Percentiles rank a stretch among this genome's conserved stretches.
These are phyloP conservation scores for Penaeus indicus DNA, from an alignment of 1,140 invertebrate genomes.

Conservation along the genomic window DNA sequence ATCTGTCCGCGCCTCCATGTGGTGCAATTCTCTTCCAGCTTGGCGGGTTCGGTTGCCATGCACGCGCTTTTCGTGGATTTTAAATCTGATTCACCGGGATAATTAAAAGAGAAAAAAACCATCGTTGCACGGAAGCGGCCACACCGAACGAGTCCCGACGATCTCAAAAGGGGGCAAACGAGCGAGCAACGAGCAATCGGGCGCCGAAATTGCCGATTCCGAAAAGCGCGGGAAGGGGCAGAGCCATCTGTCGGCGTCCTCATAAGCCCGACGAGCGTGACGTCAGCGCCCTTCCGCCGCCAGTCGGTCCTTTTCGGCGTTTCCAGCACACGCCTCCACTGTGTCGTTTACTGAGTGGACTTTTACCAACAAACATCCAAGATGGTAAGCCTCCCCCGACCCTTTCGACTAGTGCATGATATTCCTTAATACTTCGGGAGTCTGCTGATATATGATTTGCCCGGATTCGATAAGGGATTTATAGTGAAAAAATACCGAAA, in stretches of 20 bases:
- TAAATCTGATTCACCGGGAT: not conserved
- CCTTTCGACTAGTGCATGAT: not conserved
- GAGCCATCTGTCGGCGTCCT: conserved; percentile 42
- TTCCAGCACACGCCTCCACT: conserved; percentile 53
- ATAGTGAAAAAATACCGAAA: not conserved
- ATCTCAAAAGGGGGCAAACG: no score
- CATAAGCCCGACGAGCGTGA: conserved; percentile 27
- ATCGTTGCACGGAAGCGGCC: no score
- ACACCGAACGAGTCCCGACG: not conserved
- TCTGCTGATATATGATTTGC: conserved; percentile 6
- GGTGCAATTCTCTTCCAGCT: conserved; percentile 24
- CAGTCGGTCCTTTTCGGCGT: conserved; percentile 64
- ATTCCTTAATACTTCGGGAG: conserved; percentile 7
- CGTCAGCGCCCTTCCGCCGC: conserved; percentile 51
- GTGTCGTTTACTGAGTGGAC: conserved; percentile 39
- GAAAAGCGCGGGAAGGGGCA: conserved; percentile 2
- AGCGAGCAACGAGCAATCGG: not conserved
- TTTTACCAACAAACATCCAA: conserved; percentile 61
- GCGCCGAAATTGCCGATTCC: no score
- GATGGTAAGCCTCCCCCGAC: conserved; percentile 46
- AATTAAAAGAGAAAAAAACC: not conserved
- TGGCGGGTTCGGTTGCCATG: not conserved
- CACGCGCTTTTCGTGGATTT: not conserved
- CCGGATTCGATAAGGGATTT: not conserved
- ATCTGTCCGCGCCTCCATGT: not conserved